A percentile compares a stretch with the other conserved stretches of the same genome.
Conservation (phyloP, 2,888 invertebrate species). For the Pristionchus maxplancki region DNA sequence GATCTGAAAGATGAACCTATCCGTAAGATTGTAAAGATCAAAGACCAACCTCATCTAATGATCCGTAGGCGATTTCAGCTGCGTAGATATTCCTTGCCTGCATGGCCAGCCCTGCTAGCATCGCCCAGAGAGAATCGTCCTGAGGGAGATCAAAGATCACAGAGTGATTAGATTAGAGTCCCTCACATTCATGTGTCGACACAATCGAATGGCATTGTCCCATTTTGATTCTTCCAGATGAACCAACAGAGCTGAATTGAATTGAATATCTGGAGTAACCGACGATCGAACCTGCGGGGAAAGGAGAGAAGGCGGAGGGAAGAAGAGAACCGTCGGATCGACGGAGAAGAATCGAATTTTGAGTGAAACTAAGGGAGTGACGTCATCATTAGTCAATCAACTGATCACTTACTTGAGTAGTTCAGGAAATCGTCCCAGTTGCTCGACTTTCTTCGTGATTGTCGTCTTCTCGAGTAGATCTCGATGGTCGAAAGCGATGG, state of each 20-base stretch:
- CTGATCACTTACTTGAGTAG: slow-evolving; percentile 61
- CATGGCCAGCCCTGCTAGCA: slow-evolving; percentile 92
- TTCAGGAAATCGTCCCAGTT: slow-evolving; percentile 72
- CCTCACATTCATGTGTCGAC: slow-evolving; percentile 82
- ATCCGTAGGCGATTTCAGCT: slow-evolving; percentile 95
- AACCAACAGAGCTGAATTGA: slow-evolving; percentile 52
- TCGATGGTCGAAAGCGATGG: slow-evolving; percentile 85
- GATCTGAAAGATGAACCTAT: slow-evolving; percentile 76
- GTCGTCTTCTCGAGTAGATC: slow-evolving; percentile 84
- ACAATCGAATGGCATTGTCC: slow-evolving; percentile 89
- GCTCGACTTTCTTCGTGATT: slow-evolving; percentile 79
- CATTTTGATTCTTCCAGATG: slow-evolving; percentile 85
- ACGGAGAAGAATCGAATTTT: slow-evolving; percentile 89
- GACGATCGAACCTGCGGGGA: slow-evolving; percentile 82
- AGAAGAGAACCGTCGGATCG: slow-evolving; percentile 92
- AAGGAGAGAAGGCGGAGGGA: slow-evolving; percentile 85
- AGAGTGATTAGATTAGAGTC: neutral
- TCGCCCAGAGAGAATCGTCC: slow-evolving; percentile 87
- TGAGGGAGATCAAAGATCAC: slow-evolving; percentile 57
- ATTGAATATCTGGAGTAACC: no score
- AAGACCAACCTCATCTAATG: slow-evolving; percentile 84
- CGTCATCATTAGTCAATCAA: neutral
- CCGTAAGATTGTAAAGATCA: neutral
- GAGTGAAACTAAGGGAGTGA: slow-evolving; percentile 84
- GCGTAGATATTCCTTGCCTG: slow-evolving; percentile 89